phyloP scores from a whole-genome alignment of 2,888 invertebrate genomes.

The Rhamnusium bicolor region DNA sequence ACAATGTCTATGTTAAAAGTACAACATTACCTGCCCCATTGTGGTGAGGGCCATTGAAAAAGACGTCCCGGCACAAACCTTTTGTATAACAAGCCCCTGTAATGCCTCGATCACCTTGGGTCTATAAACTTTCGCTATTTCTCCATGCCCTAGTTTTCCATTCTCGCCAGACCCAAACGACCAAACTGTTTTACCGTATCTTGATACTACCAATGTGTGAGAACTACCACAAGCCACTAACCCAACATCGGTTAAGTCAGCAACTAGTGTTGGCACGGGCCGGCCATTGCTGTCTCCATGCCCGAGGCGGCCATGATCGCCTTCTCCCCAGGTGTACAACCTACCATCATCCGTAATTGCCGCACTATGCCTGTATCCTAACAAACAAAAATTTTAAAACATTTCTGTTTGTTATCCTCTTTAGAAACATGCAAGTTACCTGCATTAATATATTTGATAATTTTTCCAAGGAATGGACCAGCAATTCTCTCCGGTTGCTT shows the following conservation, averaged over 20 bases:
- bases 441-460: slow-evolving; percentile 73
- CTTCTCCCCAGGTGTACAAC: slow-evolving; percentile 76
- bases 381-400: slow-evolving; percentile 11
- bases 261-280: slow-evolving; percentile 75
- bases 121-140: slow-evolving; percentile 70
- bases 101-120: slow-evolving; percentile 76
- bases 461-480: slow-evolving; percentile 71
- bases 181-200: slow-evolving; percentile 75
- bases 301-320: slow-evolving; percentile 74
- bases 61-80: slow-evolving; percentile 74
- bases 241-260: slow-evolving; percentile 75
- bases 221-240: slow-evolving; percentile 74
- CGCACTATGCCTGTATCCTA: slow-evolving; percentile 75
- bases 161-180: slow-evolving; percentile 75
- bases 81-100: slow-evolving; percentile 73
- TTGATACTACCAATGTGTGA: slow-evolving; percentile 73
- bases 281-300: slow-evolving; percentile 77
- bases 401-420: too few species aligned
- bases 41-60: slow-evolving; percentile 74
- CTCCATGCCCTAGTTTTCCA: slow-evolving; percentile 73
- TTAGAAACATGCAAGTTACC: slow-evolving; percentile 65
- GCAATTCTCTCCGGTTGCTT: slow-evolving; percentile 74
- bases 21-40: slow-evolving; percentile 69
- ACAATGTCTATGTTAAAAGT: too few species aligned
- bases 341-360: slow-evolving; percentile 74